phyloP scores from a whole-genome alignment of 2,113 vertebrate species.

The Rhinogobius similis region DNA sequence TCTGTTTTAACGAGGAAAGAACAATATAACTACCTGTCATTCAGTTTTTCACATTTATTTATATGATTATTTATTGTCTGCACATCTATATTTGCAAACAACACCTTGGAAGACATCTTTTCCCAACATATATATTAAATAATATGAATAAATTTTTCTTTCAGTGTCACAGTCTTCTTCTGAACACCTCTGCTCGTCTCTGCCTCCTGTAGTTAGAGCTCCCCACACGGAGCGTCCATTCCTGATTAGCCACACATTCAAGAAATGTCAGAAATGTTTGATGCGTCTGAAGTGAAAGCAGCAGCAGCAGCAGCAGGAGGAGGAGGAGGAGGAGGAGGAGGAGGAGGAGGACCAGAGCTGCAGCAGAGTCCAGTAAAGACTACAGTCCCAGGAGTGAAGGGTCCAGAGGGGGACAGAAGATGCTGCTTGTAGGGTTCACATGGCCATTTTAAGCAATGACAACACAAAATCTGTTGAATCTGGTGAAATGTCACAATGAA shows the following conservation, averaged over 20 bases:
- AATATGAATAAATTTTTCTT: background rate
- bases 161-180: background rate
- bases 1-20: too few species aligned
- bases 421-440: too few species aligned
- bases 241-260: slow-evolving; percentile 73
- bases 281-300: slow-evolving; percentile 36
- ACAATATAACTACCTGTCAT: too few species aligned
- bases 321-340: background rate
- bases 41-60: too few species aligned
- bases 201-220: slow-evolving; percentile 25
- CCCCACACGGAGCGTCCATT: slow-evolving; percentile 62
- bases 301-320: background rate
- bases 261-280: slow-evolving; percentile 75
- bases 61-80: too few species aligned
- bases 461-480: too few species aligned
- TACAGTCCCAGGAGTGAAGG: slow-evolving; percentile 6
- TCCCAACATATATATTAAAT: too few species aligned
- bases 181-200: slow-evolving; percentile 19
- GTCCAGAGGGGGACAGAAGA: slow-evolving; percentile 18
- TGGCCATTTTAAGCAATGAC: too few species aligned
- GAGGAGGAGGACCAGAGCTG: slow-evolving; percentile 16
- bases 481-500: too few species aligned
- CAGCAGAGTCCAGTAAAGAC: slow-evolving; percentile 42
- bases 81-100: too few species aligned
- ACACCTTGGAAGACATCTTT: too few species aligned